Conservation (phyloP, 2,888 invertebrate species). For the Prosapia bicincta region DNA sequence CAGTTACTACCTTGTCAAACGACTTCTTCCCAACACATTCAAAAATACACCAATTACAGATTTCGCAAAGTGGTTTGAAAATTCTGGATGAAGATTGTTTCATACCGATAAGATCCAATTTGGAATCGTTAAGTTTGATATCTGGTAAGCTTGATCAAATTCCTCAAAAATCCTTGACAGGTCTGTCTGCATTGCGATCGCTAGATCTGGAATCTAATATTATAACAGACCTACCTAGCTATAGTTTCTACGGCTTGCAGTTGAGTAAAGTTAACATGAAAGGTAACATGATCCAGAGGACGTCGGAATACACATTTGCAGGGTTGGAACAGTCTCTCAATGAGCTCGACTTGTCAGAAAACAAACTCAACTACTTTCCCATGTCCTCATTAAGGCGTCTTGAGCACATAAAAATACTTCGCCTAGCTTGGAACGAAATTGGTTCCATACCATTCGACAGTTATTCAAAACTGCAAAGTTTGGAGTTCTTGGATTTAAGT, state of each 20-base stretch:
- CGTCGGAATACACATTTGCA: conserved; percentile 80
- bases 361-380: conserved; percentile 80
- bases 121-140: conserved; percentile 65
- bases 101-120: conserved; percentile 33
- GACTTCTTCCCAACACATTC: conserved; percentile 69
- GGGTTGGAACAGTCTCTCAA: conserved; percentile 73
- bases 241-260: conserved; percentile 82
- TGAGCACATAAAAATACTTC: conserved; percentile 65
- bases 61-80: conserved; percentile 65
- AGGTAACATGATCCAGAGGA: conserved; percentile 73
- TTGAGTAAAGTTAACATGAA: conserved; percentile 78
- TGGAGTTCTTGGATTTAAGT: conserved; percentile 78
- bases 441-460: conserved; percentile 64
- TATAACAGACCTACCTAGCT: conserved; percentile 78
- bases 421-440: conserved; percentile 58
- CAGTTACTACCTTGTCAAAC: conserved; percentile 68
- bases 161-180: conserved; percentile 69
- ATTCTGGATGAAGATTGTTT: conserved; percentile 42
- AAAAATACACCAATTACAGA: conserved; percentile 70
- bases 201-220: conserved; percentile 65
- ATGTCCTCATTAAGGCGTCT: conserved; percentile 73
- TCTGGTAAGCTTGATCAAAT: conserved; percentile 70
- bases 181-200: conserved; percentile 44
- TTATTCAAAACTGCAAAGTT: conserved; percentile 65
- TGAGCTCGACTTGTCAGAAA: conserved; percentile 85